Evolutionary conservation across 1,140 invertebrate species (phyloP).

Genomic region (Chironomus tepperi): DNA sequence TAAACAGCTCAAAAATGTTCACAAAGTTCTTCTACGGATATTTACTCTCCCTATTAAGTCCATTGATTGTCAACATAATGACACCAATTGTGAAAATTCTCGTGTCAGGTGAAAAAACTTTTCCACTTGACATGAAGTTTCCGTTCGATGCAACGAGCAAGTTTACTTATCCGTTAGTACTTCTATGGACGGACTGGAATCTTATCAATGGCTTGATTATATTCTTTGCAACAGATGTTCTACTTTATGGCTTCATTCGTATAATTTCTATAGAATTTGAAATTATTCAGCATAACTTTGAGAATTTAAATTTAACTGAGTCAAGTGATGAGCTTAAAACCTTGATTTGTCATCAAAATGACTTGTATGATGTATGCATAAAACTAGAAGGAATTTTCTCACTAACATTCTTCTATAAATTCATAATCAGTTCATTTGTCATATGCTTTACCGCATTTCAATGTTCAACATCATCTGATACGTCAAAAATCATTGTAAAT

Average conservation of each 20-base stretch:
- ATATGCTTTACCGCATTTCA: constrained; percentile 13
- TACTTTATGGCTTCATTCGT: not conserved
- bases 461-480: not conserved
- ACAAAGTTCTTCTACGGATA: not conserved
- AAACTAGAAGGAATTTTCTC: not conserved
- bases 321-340: not conserved
- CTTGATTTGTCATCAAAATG: not conserved
- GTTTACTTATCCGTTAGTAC: not conserved
- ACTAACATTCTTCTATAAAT: not conserved
- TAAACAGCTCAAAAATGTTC: not conserved
- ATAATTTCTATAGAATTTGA: not conserved
- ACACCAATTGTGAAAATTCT: not conserved
- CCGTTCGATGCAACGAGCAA: not conserved
- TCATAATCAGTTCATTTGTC: not conserved
- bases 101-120: not conserved
- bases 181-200: not conserved
- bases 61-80: not conserved
- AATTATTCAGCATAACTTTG: not conserved
- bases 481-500: no score
- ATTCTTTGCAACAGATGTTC: not conserved
- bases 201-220: not conserved
- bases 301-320: not conserved
- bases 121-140: not conserved
- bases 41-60: not conserved
- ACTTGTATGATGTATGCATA: not conserved